Evolutionary conservation across 2,888 invertebrate genomes (phyloP), one percentile per base, ranked within the genome.

Genomic region (Mylabris sibirica): DNA sequence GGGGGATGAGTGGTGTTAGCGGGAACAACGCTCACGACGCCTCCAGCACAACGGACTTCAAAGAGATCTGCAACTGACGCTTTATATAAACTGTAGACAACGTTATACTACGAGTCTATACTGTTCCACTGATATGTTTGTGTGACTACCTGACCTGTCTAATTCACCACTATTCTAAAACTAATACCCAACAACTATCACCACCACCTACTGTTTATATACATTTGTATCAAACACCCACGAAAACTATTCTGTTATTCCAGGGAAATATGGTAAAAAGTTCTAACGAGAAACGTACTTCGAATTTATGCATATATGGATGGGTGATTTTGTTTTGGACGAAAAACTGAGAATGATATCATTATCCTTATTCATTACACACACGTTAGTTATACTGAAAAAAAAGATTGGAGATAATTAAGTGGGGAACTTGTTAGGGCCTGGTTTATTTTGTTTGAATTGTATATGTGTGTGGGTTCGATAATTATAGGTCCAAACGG

Each of bases 401-500:
- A 5, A 72, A 72, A 71, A 74, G 72, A 72, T 70, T 70, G 1
- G 53, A 64, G 67, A 68, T 73, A 76, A 76, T 76, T 75, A 75
- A 74, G 71, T 70, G 73, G 68, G 71, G 71, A 74, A 72, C 75
- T 76, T 69, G 76, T 76, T 75, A 75, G 70, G 72, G 69, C 73
- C 70, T 69, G 75, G 72, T 72, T 72, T 69, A 70, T 74, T 74
- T 73, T 71, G 71, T 71, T 72, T 63, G 66, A 67, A 72, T 70
- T 72, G 68, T 68, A 12, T 69, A 69, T 73, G 73, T 80, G 82
- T 82, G 81, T 81, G 81, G 82, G 82, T 82, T 81, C 77, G 80
- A 81, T 84, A 84, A 84, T 84, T 83, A 83, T 81, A 80, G 82
- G 80, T 78, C 79, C 76, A 76, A 80, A 78, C 82, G 82, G 82